Evolutionary conservation across 2,888 invertebrate genomes (phyloP).

Genomic region (Galerucella nymphaeae): DNA sequence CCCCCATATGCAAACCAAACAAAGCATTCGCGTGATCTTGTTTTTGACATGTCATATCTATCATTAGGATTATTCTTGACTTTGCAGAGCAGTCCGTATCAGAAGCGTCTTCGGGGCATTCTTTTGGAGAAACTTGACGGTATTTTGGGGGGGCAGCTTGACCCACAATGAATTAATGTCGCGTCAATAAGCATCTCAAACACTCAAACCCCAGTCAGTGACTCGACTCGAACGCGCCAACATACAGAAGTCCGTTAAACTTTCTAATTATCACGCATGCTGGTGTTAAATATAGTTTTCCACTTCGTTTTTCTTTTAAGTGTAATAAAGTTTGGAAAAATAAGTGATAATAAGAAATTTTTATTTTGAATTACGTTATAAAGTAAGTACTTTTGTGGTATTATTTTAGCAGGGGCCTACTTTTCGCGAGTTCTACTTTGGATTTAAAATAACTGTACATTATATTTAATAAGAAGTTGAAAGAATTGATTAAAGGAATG

Average conservation of each 20-base stretch:
- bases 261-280: not conserved
- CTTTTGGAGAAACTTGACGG: conserved; percentile 43
- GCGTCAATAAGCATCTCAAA: conserved; percentile 34
- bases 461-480: conserved; percentile 7
- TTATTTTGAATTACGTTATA: not conserved
- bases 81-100: conserved; percentile 12
- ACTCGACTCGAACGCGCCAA: conserved; percentile 43
- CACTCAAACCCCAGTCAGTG: conserved; percentile 37
- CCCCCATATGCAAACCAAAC: not conserved
- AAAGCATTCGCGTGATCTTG: not conserved
- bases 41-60: conserved; percentile 21
- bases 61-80: conserved; percentile 2
- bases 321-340: not conserved
- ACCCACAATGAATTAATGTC: conserved; percentile 53
- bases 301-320: not conserved
- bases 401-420: conserved; percentile 12
- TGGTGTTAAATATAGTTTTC: not conserved
- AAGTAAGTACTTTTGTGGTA: not conserved
- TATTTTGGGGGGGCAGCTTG: conserved; percentile 45
- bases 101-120: conserved; percentile 42
- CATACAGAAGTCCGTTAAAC: not conserved
- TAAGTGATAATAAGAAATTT: not conserved
- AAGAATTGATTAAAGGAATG: not conserved
- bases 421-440: conserved; percentile 20
- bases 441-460: conserved; percentile 12